Evolutionary conservation across 2,888 invertebrate species (phyloP).

Genomic region (Morpho helenor): DNA sequence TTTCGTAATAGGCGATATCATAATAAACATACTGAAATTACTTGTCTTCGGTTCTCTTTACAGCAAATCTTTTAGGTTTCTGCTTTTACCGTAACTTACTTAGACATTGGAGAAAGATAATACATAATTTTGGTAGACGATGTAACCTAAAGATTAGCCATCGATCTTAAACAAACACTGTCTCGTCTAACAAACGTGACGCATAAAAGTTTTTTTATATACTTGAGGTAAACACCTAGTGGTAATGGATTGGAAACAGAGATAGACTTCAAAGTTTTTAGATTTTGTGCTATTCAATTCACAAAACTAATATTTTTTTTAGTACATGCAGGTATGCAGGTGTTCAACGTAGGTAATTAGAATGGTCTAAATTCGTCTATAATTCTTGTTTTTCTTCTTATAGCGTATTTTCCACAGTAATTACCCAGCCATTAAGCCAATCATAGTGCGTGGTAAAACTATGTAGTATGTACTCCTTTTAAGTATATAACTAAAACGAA

Average conservation of each 20-base stretch:
- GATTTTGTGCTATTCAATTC: not conserved
- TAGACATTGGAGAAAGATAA: not conserved
- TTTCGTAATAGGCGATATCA: too few relatives aligned
- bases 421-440: too few relatives aligned
- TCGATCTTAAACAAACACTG: slow-evolving; percentile 28
- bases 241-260: slow-evolving; percentile 20
- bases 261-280: slow-evolving; percentile 2
- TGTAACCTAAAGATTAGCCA: slow-evolving; percentile 26
- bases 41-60: too few relatives aligned
- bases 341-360: too few relatives aligned
- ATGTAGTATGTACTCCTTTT: too few relatives aligned
- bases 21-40: too few relatives aligned
- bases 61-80: not conserved
- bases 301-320: not conserved
- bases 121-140: slow-evolving; percentile 19
- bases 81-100: not conserved
- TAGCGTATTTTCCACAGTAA: too few relatives aligned
- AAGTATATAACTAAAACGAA: too few relatives aligned
- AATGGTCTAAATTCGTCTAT: too few relatives aligned
- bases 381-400: too few relatives aligned
- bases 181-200: slow-evolving; percentile 27
- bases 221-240: slow-evolving; percentile 24
- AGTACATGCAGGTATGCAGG: too few relatives aligned
- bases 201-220: slow-evolving; percentile 17
- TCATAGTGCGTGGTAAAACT: too few relatives aligned